These are phyloP conservation scores for Melipona quadrifasciata DNA, from an alignment of 1,140 invertebrate species.

Conservation along the genomic window DNA sequence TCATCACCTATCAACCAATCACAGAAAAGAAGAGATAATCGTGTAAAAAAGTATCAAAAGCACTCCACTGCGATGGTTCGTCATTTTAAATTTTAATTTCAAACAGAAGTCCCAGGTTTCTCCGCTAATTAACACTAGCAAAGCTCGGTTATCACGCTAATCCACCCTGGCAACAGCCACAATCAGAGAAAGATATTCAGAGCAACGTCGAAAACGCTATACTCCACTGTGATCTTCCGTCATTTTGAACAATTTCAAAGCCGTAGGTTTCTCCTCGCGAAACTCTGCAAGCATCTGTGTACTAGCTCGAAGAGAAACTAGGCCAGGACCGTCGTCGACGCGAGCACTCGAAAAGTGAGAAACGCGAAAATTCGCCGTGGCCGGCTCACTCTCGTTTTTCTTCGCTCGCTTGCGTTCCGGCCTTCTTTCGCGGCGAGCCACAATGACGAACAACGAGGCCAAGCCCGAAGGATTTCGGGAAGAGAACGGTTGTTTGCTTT, in stretches of 20 bases:
- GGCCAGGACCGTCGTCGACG: conserved; percentile 29
- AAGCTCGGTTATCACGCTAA: too few relatives aligned
- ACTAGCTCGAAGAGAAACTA: background rate
- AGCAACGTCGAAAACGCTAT: background rate
- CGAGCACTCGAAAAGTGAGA: conserved; percentile 31
- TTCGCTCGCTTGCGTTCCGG: background rate
- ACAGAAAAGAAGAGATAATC: too few relatives aligned
- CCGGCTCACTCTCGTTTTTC: conserved; percentile 12
- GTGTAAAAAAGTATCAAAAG: too few relatives aligned
- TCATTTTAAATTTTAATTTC: too few relatives aligned
- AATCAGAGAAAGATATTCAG: too few relatives aligned
- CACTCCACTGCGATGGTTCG: too few relatives aligned
- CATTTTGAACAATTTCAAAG: background rate
- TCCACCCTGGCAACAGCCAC: too few relatives aligned
- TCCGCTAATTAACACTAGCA: too few relatives aligned
- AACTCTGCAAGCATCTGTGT: background rate
- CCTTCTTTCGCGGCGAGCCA: conserved; percentile 11
- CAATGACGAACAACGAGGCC: conserved; percentile 26
- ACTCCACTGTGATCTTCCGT: too few relatives aligned
- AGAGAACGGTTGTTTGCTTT: conserved; percentile 30
- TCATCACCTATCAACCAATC: too few relatives aligned
- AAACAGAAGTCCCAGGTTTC: too few relatives aligned
- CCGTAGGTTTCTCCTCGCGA: background rate
- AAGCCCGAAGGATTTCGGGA: conserved; percentile 19
- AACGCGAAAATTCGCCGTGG: conserved; percentile 27